Base-by-base conservation (phyloP, 2,888 invertebrate species). In the Cephus pulcher region DNA sequence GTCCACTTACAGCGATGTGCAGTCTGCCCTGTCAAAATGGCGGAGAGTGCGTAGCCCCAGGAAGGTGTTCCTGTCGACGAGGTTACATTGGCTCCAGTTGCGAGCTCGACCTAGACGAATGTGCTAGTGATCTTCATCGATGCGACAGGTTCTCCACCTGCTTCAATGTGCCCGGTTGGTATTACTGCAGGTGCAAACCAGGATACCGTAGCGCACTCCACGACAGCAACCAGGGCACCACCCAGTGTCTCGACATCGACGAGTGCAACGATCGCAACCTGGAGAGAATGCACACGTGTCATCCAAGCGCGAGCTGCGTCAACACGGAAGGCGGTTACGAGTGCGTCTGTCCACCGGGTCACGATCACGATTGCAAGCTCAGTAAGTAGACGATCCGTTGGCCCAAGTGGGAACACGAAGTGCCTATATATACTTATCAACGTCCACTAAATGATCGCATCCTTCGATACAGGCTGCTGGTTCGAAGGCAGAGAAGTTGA, bases 151-250 rank as follows among this genome's bases (percentile, higher is more conserved):
- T 95, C 85, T 96, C 97, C 76, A 93, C 94, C 77, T 97, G 97
- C 92, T 94, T 97, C 92, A 97, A 97, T 92, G 96, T 96, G 94
- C 97, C 97, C 73, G 97, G 97, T 85, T 97, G 97, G 94, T 97
- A 96, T 93, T 96, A 96, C 92, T 98, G 98, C 92, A 95, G 96
- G 86, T 97, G 97, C 92, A 94, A 95, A 84, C 94, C 94, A 79
- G 97, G 97, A 6, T 97, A 95, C 92, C 93, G 94, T 33, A 94
- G 94, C 80, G 93, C 93, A 71, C 91, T 93, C 74, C 92, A 92
- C 83, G 93, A 93, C 88, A 93, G 93, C 89, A 93, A 92, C 80
- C 92, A 93, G 86, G 93, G 93, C 91, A 94, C 92, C 91, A 94
- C 92, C 86, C 93, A 93, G 83, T 95, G 96, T 88, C 93, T 94